Percentiles rank a stretch among this genome's conserved stretches.
These are phyloP conservation scores for Nemurella pictetii DNA, from an alignment of 2,888 invertebrate genomes.

Conservation along the genomic window DNA sequence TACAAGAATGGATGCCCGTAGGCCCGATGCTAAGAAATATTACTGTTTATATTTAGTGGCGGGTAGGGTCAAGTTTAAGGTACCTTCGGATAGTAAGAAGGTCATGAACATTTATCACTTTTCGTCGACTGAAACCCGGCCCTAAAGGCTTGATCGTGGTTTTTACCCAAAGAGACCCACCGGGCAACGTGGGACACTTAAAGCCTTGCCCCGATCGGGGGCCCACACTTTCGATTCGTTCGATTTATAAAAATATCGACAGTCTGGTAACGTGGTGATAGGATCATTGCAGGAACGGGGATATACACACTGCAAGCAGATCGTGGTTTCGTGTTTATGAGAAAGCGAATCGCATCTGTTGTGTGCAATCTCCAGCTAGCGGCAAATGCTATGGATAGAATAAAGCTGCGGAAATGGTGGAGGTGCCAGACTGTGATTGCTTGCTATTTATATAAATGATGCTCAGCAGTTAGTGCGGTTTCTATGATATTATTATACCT, in stretches of 20 bases:
- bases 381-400: no score
- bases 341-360: no score
- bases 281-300: no score
- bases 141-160: not conserved
- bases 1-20: not conserved
- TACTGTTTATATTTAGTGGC: slow-evolving; percentile 16
- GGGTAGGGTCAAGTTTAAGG: slow-evolving; percentile 19
- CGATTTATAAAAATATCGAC: not conserved
- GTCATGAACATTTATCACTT: slow-evolving; percentile 31
- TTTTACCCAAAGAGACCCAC: slow-evolving; percentile 7
- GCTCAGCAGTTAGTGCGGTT: no score
- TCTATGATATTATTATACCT: not conserved
- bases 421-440: not conserved
- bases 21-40: not conserved
- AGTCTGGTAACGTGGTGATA: no score
- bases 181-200: slow-evolving; percentile 3
- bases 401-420: not conserved
- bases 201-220: not conserved
- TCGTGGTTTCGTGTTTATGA: no score
- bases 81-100: slow-evolving; percentile 12
- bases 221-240: not conserved
- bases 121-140: not conserved
- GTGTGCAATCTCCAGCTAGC: no score
- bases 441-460: no score
- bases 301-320: no score